A percentile compares a stretch with the other conserved stretches of the same genome.
Conservation (phyloP, 92 coral and sea anemone species). For the Paramuricea clavata region DNA sequence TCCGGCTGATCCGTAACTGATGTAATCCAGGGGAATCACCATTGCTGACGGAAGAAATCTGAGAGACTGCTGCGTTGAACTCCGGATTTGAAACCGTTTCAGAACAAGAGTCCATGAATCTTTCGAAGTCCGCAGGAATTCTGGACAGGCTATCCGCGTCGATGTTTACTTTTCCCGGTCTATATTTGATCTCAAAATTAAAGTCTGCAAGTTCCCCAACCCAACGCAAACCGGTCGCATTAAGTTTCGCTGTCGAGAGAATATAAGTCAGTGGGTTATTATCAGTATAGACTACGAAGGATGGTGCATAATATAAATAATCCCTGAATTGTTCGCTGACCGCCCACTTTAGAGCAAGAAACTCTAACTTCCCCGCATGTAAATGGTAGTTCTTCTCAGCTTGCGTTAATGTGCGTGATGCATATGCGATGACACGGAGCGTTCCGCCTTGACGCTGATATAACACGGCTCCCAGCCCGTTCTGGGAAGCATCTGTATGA, state of each 20-base stretch:
- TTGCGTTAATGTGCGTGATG: constrained; percentile 54
- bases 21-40: constrained; percentile 59
- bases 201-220: constrained; percentile 51
- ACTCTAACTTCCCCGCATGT: constrained; percentile 67
- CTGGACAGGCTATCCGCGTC: constrained; percentile 68
- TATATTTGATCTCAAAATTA: constrained; percentile 56
- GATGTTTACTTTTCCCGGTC: constrained; percentile 59
- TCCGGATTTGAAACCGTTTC: constrained; percentile 41
- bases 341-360: constrained; percentile 72
- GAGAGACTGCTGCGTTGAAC: constrained; percentile 45
- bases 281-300: constrained; percentile 60
- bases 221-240: constrained; percentile 49
- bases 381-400: constrained; percentile 62
- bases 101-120: constrained; percentile 53
- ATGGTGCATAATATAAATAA: constrained; percentile 64
- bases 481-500: constrained; percentile 56
- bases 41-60: constrained; percentile 12
- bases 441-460: constrained; percentile 55
- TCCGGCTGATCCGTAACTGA: constrained; percentile 42
- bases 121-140: constrained; percentile 54
- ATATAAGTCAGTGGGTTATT: constrained; percentile 63
- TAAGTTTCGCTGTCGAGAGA: constrained; percentile 33
- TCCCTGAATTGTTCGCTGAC: constrained; percentile 65
- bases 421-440: constrained; percentile 55
- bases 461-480: constrained; percentile 54